Evolutionary conservation across 1,140 invertebrate genomes (phyloP).

Genomic region (Probaryconus sp.): DNA sequence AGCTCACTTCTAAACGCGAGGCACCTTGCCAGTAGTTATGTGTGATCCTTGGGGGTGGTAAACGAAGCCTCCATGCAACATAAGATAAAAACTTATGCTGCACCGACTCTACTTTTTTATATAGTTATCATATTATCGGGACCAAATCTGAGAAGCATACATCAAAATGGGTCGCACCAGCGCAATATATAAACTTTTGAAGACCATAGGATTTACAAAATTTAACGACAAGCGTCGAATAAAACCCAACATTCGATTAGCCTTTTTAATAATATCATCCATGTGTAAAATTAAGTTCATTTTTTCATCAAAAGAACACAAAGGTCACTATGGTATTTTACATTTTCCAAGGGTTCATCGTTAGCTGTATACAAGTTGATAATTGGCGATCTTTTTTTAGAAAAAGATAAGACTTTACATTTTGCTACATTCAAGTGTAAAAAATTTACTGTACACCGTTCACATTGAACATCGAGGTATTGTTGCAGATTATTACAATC

Average conservation of each 20-base stretch:
- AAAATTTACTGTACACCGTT: not conserved
- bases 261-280: slow-evolving; percentile 1
- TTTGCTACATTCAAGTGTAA: not conserved
- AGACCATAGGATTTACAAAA: not conserved
- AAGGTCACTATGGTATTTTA: not conserved
- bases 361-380: not conserved
- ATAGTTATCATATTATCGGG: too few species aligned
- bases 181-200: too few species aligned
- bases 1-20: too few species aligned
- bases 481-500: not conserved
- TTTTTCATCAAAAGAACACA: not conserved
- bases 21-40: too few species aligned
- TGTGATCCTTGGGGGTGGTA: too few species aligned
- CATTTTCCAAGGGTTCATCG: not conserved
- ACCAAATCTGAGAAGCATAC: too few species aligned
- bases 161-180: too few species aligned
- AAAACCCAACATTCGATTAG: not conserved
- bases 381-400: too few species aligned
- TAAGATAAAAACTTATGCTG: too few species aligned
- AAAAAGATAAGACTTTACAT: not conserved
- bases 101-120: too few species aligned
- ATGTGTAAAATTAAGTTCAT: not conserved
- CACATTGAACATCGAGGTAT: not conserved
- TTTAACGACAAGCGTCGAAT: not conserved
- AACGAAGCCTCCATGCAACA: too few species aligned